Evolutionary conservation across 2,888 invertebrate genomes (phyloP).

Genomic region (Lasioglossum morio): DNA sequence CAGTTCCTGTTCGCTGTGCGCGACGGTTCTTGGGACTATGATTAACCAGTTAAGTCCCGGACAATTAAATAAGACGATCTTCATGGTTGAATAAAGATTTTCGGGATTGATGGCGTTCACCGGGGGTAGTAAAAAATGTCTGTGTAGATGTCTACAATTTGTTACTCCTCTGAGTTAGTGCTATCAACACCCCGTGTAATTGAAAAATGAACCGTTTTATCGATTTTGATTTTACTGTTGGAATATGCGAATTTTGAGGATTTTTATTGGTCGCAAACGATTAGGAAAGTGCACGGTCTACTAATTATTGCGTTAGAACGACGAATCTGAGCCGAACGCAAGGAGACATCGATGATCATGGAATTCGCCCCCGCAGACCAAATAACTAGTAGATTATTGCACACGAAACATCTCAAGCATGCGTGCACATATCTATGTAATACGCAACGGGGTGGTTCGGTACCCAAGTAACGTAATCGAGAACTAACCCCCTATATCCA

Average conservation of each 20-base stretch:
- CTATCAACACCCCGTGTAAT: not conserved
- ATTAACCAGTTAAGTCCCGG: not conserved
- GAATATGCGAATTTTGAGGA: not conserved
- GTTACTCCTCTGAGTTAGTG: not conserved
- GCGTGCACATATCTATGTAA: conserved; percentile 53
- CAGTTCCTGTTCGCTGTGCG: not conserved
- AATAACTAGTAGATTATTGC: conserved; percentile 22
- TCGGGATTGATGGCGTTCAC: not conserved
- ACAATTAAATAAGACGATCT: not conserved
- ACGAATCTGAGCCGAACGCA: not conserved
- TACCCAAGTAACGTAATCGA: conserved; percentile 67
- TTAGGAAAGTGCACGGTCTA: not conserved
- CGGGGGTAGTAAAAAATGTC: not conserved
- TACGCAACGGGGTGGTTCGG: conserved; percentile 57
- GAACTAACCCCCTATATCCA: conserved; percentile 37
- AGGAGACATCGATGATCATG: conserved; percentile 14
- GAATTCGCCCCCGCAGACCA: conserved; percentile 18
- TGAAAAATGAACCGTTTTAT: not conserved
- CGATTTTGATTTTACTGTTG: not conserved
- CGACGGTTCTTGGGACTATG: not conserved
- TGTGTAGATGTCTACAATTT: not conserved
- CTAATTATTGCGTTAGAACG: not conserved
- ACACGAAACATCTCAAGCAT: conserved; percentile 18
- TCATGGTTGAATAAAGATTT: not conserved
- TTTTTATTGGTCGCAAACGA: not conserved